These are phyloP conservation scores for Napeogenes sylphis DNA, from an alignment of 2,888 invertebrate genomes.

Conservation along the genomic window DNA sequence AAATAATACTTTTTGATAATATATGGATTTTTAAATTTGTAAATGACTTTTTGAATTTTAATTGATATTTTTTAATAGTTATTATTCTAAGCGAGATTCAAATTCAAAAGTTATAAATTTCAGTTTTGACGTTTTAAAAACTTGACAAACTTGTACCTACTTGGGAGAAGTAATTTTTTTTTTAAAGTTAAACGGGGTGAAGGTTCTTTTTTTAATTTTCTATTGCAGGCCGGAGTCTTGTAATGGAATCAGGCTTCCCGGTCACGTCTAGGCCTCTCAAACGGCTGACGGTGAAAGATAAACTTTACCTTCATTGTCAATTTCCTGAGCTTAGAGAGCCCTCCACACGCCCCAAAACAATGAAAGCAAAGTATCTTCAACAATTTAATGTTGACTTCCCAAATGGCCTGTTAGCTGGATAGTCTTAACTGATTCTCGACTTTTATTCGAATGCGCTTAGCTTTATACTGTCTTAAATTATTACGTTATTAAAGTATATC, in stretches of 20 bases:
- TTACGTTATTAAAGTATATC: too few relatives aligned
- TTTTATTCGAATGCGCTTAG: constrained; percentile 2
- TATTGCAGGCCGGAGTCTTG: constrained; percentile 51
- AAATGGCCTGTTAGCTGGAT: constrained; percentile 56
- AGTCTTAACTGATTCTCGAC: constrained; percentile 15
- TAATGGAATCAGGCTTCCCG: constrained; percentile 67
- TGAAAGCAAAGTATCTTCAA: constrained; percentile 68
- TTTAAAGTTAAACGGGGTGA: constrained; percentile 59
- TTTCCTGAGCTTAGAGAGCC: constrained; percentile 67
- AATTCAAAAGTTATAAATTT: neutral
- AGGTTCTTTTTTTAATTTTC: constrained; percentile 64
- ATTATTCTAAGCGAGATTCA: too few relatives aligned
- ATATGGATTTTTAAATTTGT: too few relatives aligned
- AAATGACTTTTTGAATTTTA: too few relatives aligned
- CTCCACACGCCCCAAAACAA: constrained; percentile 63
- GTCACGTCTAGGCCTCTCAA: constrained; percentile 68
- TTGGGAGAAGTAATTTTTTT: constrained; percentile 54
- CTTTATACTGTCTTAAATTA: too few relatives aligned
- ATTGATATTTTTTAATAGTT: too few relatives aligned
- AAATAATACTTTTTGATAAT: too few relatives aligned
- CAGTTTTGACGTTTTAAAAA: neutral
- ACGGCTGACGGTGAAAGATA: constrained; percentile 71
- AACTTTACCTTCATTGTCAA: constrained; percentile 76
- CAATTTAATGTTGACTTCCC: constrained; percentile 64
- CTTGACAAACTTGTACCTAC: constrained; percentile 6